Percentiles rank a stretch among this genome's conserved stretches.
phyloP scores from a whole-genome alignment of 2,888 invertebrate genomes.

The Megalurothrips usitatus region DNA sequence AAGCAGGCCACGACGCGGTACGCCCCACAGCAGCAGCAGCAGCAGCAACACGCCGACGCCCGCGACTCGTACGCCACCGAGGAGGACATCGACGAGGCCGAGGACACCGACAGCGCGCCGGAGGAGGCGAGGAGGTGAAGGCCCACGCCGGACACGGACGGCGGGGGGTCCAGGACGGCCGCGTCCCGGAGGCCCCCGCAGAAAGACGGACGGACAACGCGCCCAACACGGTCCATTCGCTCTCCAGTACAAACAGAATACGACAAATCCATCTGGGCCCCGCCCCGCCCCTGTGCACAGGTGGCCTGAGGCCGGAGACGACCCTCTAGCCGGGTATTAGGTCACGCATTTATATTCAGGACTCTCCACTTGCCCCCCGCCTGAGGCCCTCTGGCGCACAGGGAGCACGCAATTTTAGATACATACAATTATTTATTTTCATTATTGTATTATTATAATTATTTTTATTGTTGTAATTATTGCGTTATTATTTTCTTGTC shows the following conservation, averaged over 20 bases:
- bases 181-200: not conserved
- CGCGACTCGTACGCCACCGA: conserved; percentile 9
- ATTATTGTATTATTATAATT: not conserved
- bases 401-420: too few species aligned
- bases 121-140: conserved; percentile 8
- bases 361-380: not conserved
- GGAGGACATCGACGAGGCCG: not conserved
- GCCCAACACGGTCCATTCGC: too few species aligned
- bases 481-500: not conserved
- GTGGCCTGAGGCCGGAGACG: not conserved
- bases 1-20: not conserved
- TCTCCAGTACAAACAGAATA: too few species aligned
- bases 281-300: not conserved
- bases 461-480: not conserved
- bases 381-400: not conserved
- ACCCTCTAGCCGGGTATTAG: not conserved
- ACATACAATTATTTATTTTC: not conserved
- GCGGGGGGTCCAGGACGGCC: not conserved
- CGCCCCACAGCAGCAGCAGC: conserved; percentile 1
- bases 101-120: not conserved
- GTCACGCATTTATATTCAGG: not conserved
- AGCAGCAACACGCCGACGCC: not conserved
- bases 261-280: too few species aligned
- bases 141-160: not conserved
- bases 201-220: too few species aligned